Evolutionary conservation across 2,888 invertebrate genomes (phyloP), one percentile per base, ranked within the genome.

Genomic region (Philereme vetulata): DNA sequence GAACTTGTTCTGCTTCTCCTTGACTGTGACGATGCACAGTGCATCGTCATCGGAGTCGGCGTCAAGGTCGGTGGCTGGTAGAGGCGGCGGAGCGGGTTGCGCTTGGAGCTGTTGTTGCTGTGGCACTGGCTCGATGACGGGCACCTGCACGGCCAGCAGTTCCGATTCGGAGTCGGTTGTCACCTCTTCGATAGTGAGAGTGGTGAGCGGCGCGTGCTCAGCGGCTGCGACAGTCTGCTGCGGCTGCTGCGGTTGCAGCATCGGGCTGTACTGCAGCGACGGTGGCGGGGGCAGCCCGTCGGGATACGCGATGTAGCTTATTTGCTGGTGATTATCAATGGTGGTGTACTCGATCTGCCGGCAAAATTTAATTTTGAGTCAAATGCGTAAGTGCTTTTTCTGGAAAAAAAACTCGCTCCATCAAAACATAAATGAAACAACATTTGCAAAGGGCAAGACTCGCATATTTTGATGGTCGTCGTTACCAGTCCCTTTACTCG

Each of bases 1-100:
- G 60, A 81, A 88, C 65, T 98, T 98, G 55, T 96, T 94, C 5
- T 61, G 40, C 66, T 97, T 95, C 85, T 97, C 98, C 96, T 97
- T 98, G 5, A n/a, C 9, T 34, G 53, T 55, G 8, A 44, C 38
- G 51, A 58, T 57, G 34, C 36, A n/a, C 1, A 53, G 32, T 5
- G 64, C 32, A 4, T 67, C 72, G 3, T 60, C 65, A 21, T 71
- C 72, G 8, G 66, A 64, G 61, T 72, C 67, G 21, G 64, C 51
- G 8, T 73, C 67, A 4, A 34, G 10, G n/a, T 50, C 46, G 0
- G n/a, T 11, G 3, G 49, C 1, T 4, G 21, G 21, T 21, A 21
- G 21, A 21, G 47, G 21, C 4, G 52, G 42, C n/a, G n/a, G 35
- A 42, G 51, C 1, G 2, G 21, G 21, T 5, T 35, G 46, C 10